Base-by-base conservation (phyloP, 2,888 invertebrate species). In the Drosophila mettleri region DNA sequence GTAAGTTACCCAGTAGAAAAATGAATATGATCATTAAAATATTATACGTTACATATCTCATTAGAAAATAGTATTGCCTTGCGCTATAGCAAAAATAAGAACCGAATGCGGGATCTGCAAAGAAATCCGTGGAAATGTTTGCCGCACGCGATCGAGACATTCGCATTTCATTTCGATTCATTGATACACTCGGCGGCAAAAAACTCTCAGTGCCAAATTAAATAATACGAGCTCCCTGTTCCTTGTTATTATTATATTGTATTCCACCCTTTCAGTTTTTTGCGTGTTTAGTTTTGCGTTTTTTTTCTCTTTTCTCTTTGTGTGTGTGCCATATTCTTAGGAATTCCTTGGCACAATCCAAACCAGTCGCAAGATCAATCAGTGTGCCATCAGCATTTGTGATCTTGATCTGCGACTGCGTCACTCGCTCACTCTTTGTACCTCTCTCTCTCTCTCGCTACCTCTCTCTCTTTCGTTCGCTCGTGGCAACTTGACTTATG, bases 61-160 rank as follows among this genome's bases (percentile, higher is more conserved):
- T 16, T 16, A 2, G 9, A 10, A n/a, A 34, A 3, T 10, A 14
- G 2, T 3, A 49, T 10, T 49, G 14, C 22, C 22, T 22, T 10
- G 5, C 6, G 9, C 22, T n/a, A 22, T 33, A 49, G 49, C 3
- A 34, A 2, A 6, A 10, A 10, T 10, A 4, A 24, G 14, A 31
- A 1, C 45, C 31, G 38, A 48, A 34, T 43, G 66, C 57, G 38
- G 64, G 57, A 54, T 52, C 78, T 43, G 63, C 60, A 34, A 49
- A 63, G 55, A 62, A 74, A 83, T 82, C 86, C 77, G 86, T 83
- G 74, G 78, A 84, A 86, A 84, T 86, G 69, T 57, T 63, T 60
- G 65, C 76, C 71, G 89, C 86, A 86, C 86, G 86, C 86, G 89
- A 86, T 86, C 88, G 80, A 74, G 71, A 74, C 78, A 86, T 86